A percentile compares a stretch with the other conserved stretches of the same genome.
Evolutionary conservation across 1,140 invertebrate genomes (phyloP).

Genomic region (Psilanteris sp.): DNA sequence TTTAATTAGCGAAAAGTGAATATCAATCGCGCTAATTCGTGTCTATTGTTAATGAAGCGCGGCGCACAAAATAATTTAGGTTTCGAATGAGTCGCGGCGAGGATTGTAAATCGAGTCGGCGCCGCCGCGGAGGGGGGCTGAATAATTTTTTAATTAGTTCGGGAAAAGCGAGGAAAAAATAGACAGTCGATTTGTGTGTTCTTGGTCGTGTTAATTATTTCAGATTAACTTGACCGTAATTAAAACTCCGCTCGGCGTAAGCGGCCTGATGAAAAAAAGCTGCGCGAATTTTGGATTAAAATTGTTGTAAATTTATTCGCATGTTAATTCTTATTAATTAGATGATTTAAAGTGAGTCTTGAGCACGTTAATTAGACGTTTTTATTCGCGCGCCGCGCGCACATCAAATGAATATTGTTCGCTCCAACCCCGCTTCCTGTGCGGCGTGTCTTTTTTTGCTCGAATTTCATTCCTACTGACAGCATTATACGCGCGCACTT

Average conservation of each 20-base stretch:
- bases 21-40: too few species aligned
- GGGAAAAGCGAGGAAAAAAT: constrained; percentile 10
- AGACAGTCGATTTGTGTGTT: constrained; percentile 1
- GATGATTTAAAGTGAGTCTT: constrained; percentile 55
- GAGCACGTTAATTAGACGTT: constrained; percentile 61
- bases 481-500: constrained; percentile 48
- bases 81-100: too few species aligned
- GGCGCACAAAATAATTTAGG: too few species aligned
- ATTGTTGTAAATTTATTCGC: constrained; percentile 60
- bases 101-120: too few species aligned
- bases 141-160: constrained; percentile 32
- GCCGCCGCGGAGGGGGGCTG: too few species aligned
- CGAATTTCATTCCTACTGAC: constrained; percentile 46
- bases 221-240: constrained; percentile 53
- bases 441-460: constrained; percentile 55
- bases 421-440: constrained; percentile 57
- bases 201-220: constrained; percentile 38
- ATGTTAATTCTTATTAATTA: constrained; percentile 63
- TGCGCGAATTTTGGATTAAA: constrained; percentile 57
- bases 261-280: constrained; percentile 41
- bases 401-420: constrained; percentile 55
- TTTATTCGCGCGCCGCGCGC: constrained; percentile 50
- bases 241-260: constrained; percentile 35
- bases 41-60: too few species aligned
- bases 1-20: too few species aligned